phyloP scores from a whole-genome alignment of 2,888 invertebrate species.

The Parnassius mnemosyne region DNA sequence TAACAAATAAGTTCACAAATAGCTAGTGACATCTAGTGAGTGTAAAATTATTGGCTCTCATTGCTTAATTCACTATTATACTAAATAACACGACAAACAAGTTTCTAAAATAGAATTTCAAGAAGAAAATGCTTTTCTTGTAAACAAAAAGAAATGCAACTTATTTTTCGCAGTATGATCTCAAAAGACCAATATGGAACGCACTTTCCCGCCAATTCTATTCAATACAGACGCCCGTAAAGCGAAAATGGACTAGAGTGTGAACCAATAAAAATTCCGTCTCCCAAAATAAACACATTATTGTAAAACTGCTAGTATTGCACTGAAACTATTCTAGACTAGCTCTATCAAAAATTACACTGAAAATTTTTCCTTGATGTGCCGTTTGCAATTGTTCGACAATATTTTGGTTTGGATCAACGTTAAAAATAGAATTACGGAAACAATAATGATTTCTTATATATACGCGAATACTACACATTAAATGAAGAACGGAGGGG shows the following conservation, averaged over 20 bases:
- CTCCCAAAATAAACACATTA: conserved; percentile 46
- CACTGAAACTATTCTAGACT: neutral
- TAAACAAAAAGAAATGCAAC: conserved; percentile 10
- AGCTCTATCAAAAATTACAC: conserved; percentile 1
- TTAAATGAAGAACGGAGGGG: too few relatives aligned
- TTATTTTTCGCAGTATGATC: conserved; percentile 19
- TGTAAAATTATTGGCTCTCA: too few relatives aligned
- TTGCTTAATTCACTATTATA: too few relatives aligned
- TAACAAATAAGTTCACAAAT: too few relatives aligned
- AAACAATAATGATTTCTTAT: too few relatives aligned
- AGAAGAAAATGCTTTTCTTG: neutral
- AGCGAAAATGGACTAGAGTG: conserved; percentile 58
- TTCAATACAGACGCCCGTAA: conserved; percentile 67
- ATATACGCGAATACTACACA: too few relatives aligned
- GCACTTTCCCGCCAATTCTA: conserved; percentile 56
- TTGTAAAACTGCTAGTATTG: conserved; percentile 39
- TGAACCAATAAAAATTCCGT: conserved; percentile 59
- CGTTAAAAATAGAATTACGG: too few relatives aligned
- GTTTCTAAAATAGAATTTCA: too few relatives aligned
- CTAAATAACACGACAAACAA: too few relatives aligned
- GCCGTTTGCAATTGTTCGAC: neutral
- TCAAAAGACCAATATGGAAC: conserved; percentile 38
- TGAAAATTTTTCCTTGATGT: conserved; percentile 2
- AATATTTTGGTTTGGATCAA: too few relatives aligned
- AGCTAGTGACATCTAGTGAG: too few relatives aligned